phyloP scores from a whole-genome alignment of 2,113 vertebrate species.

The Electrona antarctica region DNA sequence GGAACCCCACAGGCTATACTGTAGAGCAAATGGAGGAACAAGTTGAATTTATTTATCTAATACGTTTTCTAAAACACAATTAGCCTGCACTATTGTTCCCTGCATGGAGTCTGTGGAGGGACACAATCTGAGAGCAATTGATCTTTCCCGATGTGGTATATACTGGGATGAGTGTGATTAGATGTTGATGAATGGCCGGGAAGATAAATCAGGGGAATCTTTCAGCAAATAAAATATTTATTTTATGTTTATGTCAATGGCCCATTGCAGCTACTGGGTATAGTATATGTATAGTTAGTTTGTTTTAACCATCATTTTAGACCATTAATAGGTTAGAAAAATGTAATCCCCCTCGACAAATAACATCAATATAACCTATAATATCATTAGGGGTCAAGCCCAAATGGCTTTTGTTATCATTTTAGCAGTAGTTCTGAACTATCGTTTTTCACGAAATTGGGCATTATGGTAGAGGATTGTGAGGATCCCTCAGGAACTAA shows the following conservation, averaged over 20 bases:
- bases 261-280: background rate
- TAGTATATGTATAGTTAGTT: background rate
- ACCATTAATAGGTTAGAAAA: background rate
- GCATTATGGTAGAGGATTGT: too few species aligned
- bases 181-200: background rate
- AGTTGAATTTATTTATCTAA: too few species aligned
- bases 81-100: background rate
- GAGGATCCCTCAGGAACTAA: too few species aligned
- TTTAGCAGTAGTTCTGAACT: too few species aligned
- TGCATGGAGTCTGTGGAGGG: background rate
- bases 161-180: background rate
- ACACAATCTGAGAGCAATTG: background rate
- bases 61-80: background rate
- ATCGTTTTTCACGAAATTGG: too few species aligned
- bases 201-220: background rate
- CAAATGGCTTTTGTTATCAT: too few species aligned
- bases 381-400: too few species aligned
- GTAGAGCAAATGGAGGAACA: background rate
- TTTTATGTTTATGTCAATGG: background rate
- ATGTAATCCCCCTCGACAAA: background rate
- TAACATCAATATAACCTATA: background rate
- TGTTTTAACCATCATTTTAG: slow-evolving; percentile 6
- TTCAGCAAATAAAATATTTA: background rate
- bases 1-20: too few species aligned
- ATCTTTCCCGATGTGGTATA: background rate